Evolutionary conservation across 2,113 vertebrate genomes (phyloP), one percentile per base, ranked within the genome.

Genomic region (Choloepus hoffmanni): DNA sequence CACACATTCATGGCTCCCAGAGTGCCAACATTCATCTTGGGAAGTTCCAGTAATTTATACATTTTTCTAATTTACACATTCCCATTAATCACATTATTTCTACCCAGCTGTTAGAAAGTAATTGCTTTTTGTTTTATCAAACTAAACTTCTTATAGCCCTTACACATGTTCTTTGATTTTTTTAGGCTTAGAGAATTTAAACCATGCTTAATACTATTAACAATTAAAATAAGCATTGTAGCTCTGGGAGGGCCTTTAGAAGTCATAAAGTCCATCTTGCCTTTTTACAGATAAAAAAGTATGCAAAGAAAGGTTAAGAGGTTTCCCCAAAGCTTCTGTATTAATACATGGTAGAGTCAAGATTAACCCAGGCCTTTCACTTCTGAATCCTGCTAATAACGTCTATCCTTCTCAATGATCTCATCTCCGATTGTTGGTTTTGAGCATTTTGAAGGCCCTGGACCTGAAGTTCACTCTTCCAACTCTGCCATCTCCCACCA

Each of bases 351-450:
- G 40, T 36, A 74, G 33, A 92, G 67, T 28, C 21, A 62, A 85
- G n/a, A 82, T 58, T 33, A 92, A 82, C 9, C 62, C 45, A 90
- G 62, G 18, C 15, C 21, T 78, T 68, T 60, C 77, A 53, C 43
- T 48, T 95, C 70, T 70, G 63, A 96, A 87, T 86, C 82, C 40
- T 93, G 58, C 58, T 86, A 93, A 58, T 40, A 86, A 85, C 18
- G 21, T 73, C 53, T 70, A 28, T 84, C 87, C 43, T 76, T 85
- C 50, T 92, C 79, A 76, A 33, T 76, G 36, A 82, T 62, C 60
- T 90, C 90, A 45, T 82, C 82, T 90, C 33, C 30, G 26, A n/a
- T 72, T 92, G 28, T 43, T 85, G 85, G 40, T 67, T 94, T 68
- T 79, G 14, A 89, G 70, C 60, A 70, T 40, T 85, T 79, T 89